Evolutionary conservation across 2,797 vertebrate species (phyloP), one percentile per base, ranked within the genome.

Genomic region (Rhinoraja longicauda): DNA sequence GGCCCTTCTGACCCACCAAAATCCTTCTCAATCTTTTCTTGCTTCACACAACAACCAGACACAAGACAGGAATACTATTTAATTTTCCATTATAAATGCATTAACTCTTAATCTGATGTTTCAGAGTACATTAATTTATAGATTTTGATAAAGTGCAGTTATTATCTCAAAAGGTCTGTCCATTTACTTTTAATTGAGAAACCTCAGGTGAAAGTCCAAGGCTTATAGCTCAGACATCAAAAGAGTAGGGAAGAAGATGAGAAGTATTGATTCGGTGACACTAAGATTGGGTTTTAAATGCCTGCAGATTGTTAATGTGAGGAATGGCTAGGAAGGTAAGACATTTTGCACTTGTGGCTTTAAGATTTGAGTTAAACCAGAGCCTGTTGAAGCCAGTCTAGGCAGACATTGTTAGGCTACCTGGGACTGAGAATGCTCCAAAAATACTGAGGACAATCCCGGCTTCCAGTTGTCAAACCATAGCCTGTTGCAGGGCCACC

Each of bases 171-270:
- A 88, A 88, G n/a, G 29, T 5, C 15, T 57, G 24, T 0, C 45
- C 88, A 32, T 88, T 88, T 64, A 62, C n/a, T 32, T 86, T 64
- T 32, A 88, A 88, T 88, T 64, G 84, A 32, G 1, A 88, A 88
- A 32, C n/a, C 15, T 64, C 84, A 64, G 57, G 84, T 64, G 84
- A 64, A 64, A 64, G 59, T 64, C 57, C 82, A 62, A n/a, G 82
- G 57, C 5, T 59, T 5, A 8, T 19, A 32, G 13, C 2, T 88
- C 4, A 88, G 15, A 36, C 13, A 17, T 59, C 24, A 62, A 88
- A 86, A 32, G 57, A 19, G 77, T 39, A 39, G 32, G 13, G 19
- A 17, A 88, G 59, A 64, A 88, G 62, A n/a, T 62, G 26, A 86
- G 26, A 57, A 59, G 82, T n/a, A n/a, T 12, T 57, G 82, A 86